These are phyloP conservation scores for Drosophila anomalata DNA, from an alignment of 2,888 invertebrate genomes.

Conservation along the genomic window DNA sequence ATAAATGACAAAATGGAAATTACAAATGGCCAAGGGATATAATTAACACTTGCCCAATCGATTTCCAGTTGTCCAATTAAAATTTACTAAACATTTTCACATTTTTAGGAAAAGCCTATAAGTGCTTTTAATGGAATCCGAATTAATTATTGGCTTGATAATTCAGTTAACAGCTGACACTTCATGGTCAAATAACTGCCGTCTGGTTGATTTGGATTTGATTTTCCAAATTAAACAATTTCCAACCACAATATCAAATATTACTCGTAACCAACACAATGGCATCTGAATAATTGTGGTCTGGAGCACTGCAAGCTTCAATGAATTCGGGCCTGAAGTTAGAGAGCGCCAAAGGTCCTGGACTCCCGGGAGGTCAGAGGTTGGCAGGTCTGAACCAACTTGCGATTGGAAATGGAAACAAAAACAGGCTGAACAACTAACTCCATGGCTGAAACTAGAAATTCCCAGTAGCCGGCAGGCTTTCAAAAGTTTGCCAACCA, in stretches of 20 bases:
- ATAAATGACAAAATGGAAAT: constrained; percentile 18
- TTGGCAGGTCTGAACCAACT: constrained; percentile 15
- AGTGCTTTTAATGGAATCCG: constrained; percentile 16
- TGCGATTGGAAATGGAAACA: constrained; percentile 38
- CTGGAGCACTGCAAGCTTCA: constrained; percentile 46
- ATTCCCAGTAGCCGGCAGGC: constrained; percentile 47
- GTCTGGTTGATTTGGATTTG: constrained; percentile 22
- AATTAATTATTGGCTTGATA: constrained; percentile 25
- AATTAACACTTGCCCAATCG: constrained; percentile 22
- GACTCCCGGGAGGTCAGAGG: constrained; percentile 24
- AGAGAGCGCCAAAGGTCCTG: constrained; percentile 5
- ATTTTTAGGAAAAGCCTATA: constrained; percentile 2
- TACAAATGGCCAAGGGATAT: constrained; percentile 1
- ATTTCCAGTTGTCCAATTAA: constrained; percentile 11
- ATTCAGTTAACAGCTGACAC: constrained; percentile 45
- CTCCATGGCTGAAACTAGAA: constrained; percentile 16
- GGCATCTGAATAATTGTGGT: constrained; percentile 11
- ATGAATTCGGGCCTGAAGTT: constrained; percentile 53
- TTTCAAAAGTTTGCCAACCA: constrained; percentile 49
- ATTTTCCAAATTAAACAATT: constrained; percentile 40
- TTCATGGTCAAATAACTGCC: constrained; percentile 25
- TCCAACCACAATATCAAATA: constrained; percentile 32
- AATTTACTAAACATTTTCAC: constrained; percentile 13
- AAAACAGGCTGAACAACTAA: constrained; percentile 26
- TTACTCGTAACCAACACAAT: constrained; percentile 21